phyloP scores from a whole-genome alignment of 92 coral and sea anemone genomes.

The Desmophyllum pertusum region DNA sequence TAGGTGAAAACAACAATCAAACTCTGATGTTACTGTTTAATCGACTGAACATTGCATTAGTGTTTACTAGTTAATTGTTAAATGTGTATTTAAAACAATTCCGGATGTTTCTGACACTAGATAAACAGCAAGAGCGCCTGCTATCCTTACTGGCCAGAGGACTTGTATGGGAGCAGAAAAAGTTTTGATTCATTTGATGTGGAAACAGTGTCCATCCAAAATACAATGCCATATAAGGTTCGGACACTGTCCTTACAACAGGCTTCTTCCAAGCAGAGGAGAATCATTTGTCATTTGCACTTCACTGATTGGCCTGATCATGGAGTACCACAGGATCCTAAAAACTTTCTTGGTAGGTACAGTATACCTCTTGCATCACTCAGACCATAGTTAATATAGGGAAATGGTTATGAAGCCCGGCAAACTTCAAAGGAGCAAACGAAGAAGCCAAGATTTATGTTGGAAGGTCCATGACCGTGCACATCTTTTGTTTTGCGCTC shows the following conservation, averaged over 20 bases:
- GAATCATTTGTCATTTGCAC: conserved; percentile 78
- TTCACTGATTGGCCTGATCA: conserved; percentile 98
- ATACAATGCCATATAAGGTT: conserved; percentile 68
- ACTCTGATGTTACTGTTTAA: background rate
- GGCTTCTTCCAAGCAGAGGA: conserved; percentile 46
- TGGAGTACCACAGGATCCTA: conserved; percentile 87
- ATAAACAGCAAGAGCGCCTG: conserved; percentile 65
- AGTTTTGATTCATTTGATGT: conserved; percentile 49
- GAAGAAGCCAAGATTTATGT: too few species aligned
- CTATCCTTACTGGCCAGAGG: conserved; percentile 94
- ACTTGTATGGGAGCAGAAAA: conserved; percentile 42
- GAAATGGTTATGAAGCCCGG: too few species aligned
- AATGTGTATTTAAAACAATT: background rate
- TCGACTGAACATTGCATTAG: background rate
- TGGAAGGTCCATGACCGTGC: too few species aligned
- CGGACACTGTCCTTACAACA: conserved; percentile 64
- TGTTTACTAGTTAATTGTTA: background rate
- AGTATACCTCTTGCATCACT: background rate
- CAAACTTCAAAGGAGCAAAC: too few species aligned
- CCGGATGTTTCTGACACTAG: background rate
- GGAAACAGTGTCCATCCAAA: conserved; percentile 66
- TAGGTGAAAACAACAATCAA: background rate
- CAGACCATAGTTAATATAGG: too few species aligned
- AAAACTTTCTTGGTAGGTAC: conserved; percentile 82
- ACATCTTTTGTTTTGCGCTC: too few species aligned